Evolutionary conservation across 2,888 invertebrate genomes (phyloP), one percentile per base, ranked within the genome.

Genomic region (Cordilura impudica): DNA sequence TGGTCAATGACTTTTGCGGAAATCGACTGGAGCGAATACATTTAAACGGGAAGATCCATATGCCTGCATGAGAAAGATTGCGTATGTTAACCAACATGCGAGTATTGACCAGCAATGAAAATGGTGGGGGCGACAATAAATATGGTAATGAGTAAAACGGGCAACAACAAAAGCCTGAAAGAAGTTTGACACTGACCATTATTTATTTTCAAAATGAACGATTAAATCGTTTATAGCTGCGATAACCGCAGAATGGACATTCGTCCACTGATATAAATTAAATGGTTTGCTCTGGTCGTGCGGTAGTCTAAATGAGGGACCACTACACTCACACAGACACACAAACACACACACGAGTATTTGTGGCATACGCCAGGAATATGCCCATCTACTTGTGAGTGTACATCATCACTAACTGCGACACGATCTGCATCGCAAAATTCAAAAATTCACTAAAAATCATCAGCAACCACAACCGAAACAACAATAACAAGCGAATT

Each of bases 401-500:
- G 35, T 2, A 39, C n/a, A n/a, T n/a, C 35, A 43, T 66, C 26
- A 56, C 14, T 19, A 72, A 21, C 47, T 49, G 51, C 29, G 14
- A 29, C 23, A 39, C 29, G 51, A 66, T 70, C 63, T 61, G 45
- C 51, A 60, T 26, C 56, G 49, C 35, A 51, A 63, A 58, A 8
- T 47, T 45, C 31, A 61, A 54, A 61, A 26, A 53, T 58, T 18
- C 65, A 35, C 39, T 39, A 39, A 49, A 70, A 51, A 60, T 70
- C 21, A 19, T 45, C 31, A 16, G 21, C 14, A 39, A 54, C 31
- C 14, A 78, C 81, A 80, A 82, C 67, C 74, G 75, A 73, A 75
- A 78, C 74, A 60, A 67, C 69, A 70, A 81, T 47, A 75, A 69
- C 61, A 54, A 74, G 51, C 43, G 77, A 77, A 71, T 80, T 81